Evolutionary conservation across 2,888 invertebrate genomes (phyloP).

Genomic region (Cyclophora punctaria): DNA sequence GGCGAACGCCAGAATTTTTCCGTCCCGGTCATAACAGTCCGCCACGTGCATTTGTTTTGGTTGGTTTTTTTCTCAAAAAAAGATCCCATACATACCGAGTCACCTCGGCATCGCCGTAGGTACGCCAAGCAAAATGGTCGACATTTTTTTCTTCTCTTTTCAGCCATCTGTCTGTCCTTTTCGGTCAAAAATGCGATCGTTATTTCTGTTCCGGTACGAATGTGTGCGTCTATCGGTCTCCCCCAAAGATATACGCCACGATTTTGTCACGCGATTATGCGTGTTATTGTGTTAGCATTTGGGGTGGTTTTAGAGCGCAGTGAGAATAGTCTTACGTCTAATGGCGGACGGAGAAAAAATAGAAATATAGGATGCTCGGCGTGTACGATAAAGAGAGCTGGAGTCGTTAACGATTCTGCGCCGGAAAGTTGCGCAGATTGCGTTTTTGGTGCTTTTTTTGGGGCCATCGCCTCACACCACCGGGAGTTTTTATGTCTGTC

Average conservation of each 20-base stretch:
- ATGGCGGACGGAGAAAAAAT: slow-evolving; percentile 69
- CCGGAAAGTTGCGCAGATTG: slow-evolving; percentile 76
- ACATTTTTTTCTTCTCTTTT: slow-evolving; percentile 76
- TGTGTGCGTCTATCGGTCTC: slow-evolving; percentile 64
- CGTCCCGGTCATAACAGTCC: slow-evolving; percentile 70
- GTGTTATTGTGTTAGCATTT: slow-evolving; percentile 11
- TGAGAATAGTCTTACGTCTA: slow-evolving; percentile 61
- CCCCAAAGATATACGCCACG: slow-evolving; percentile 47
- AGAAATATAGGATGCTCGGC: slow-evolving; percentile 74
- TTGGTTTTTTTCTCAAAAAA: slow-evolving; percentile 70
- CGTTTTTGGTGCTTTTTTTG: slow-evolving; percentile 77
- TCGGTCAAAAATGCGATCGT: slow-evolving; percentile 76
- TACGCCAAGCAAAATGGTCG: slow-evolving; percentile 73
- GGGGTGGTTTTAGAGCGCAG: slow-evolving; percentile 24
- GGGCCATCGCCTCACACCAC: slow-evolving; percentile 72
- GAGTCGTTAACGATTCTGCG: slow-evolving; percentile 77
- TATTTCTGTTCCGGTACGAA: slow-evolving; percentile 73
- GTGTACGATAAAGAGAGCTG: slow-evolving; percentile 73
- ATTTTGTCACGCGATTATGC: slow-evolving; percentile 18
- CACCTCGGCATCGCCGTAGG: slow-evolving; percentile 61
- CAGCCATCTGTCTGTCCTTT: slow-evolving; percentile 75
- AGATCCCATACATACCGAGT: slow-evolving; percentile 66
- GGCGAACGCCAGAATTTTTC: slow-evolving; percentile 62
- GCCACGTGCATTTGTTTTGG: slow-evolving; percentile 76
- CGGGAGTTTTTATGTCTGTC: slow-evolving; percentile 71